These are phyloP conservation scores for Seriola quinqueradiata DNA, from an alignment of 2,113 vertebrate genomes.

Conservation along the genomic window DNA sequence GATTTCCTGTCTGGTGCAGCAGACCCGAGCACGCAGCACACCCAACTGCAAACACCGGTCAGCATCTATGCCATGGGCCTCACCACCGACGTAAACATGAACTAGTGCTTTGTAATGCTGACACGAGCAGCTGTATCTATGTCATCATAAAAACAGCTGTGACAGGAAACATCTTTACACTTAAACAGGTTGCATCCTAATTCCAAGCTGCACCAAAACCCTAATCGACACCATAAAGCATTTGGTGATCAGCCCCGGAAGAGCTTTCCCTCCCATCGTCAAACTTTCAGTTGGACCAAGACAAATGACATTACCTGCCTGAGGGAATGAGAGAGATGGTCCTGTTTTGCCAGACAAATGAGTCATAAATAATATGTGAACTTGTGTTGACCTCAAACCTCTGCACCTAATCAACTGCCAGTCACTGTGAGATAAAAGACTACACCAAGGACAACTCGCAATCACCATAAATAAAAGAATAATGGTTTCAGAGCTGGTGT, in stretches of 20 bases:
- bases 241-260: background rate
- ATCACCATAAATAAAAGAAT: constrained; percentile 72
- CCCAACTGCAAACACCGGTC: too few relatives aligned
- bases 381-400: constrained; percentile 44
- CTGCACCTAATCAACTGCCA: constrained; percentile 59
- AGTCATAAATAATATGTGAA: constrained; percentile 72
- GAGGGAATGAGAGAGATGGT: constrained; percentile 27
- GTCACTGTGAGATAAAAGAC: constrained; percentile 52
- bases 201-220: constrained; percentile 5
- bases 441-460: constrained; percentile 30
- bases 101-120: constrained; percentile 12
- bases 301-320: constrained; percentile 30
- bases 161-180: constrained; percentile 21
- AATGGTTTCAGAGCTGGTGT: constrained; percentile 30
- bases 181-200: background rate
- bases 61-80: too few relatives aligned
- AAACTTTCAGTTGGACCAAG: constrained; percentile 35
- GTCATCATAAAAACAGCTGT: background rate
- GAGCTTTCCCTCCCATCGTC: constrained; percentile 6
- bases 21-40: too few relatives aligned
- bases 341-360: constrained; percentile 36
- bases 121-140: constrained; percentile 4
- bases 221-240: constrained; percentile 43
- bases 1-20: too few relatives aligned
- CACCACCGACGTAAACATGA: too few relatives aligned